Evolutionary conservation across 2,797 vertebrate genomes (phyloP).

Genomic region (Chelmon rostratus): DNA sequence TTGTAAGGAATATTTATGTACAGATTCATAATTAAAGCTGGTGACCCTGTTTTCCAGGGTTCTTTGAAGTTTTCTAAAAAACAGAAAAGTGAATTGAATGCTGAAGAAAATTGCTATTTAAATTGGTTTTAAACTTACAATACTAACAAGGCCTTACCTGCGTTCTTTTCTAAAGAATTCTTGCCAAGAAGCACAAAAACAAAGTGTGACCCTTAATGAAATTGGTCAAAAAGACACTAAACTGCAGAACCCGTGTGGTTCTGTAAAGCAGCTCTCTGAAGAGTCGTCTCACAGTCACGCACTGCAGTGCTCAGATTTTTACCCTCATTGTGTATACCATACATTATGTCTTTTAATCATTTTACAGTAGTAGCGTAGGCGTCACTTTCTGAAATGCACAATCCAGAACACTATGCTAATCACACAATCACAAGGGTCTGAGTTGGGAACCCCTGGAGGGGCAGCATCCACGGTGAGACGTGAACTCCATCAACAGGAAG

Average conservation of each 20-base stretch:
- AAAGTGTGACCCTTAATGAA: slow-evolving; percentile 60
- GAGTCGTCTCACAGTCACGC: slow-evolving; percentile 1
- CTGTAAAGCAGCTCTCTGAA: slow-evolving; percentile 15
- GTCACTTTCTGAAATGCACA: slow-evolving; percentile 70
- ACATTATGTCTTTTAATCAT: slow-evolving; percentile 58
- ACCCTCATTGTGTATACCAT: slow-evolving; percentile 70
- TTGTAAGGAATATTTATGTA: slow-evolving; percentile 89
- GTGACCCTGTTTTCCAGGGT: slow-evolving; percentile 84
- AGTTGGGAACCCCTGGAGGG: background rate
- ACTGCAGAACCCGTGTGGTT: slow-evolving; percentile 39
- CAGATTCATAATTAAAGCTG: slow-evolving; percentile 82
- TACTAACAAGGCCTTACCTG: slow-evolving; percentile 82
- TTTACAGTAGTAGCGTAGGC: slow-evolving; percentile 58
- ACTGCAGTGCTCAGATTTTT: slow-evolving; percentile 26
- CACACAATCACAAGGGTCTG: slow-evolving; percentile 70
- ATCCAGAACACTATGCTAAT: slow-evolving; percentile 79
- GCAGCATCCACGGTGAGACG: slow-evolving; percentile 20
- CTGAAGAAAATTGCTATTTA: slow-evolving; percentile 71
- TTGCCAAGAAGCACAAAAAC: slow-evolving; percentile 81
- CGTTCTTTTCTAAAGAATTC: slow-evolving; percentile 76
- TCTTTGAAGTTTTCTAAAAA: slow-evolving; percentile 82
- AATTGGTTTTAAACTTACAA: slow-evolving; percentile 83
- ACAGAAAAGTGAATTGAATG: slow-evolving; percentile 67
- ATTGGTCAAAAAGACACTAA: slow-evolving; percentile 75
- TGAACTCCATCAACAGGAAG: slow-evolving; percentile 26